These are phyloP conservation scores for Paraescarpia echinospica DNA, from an alignment of 1,140 invertebrate species.

Conservation along the genomic window DNA sequence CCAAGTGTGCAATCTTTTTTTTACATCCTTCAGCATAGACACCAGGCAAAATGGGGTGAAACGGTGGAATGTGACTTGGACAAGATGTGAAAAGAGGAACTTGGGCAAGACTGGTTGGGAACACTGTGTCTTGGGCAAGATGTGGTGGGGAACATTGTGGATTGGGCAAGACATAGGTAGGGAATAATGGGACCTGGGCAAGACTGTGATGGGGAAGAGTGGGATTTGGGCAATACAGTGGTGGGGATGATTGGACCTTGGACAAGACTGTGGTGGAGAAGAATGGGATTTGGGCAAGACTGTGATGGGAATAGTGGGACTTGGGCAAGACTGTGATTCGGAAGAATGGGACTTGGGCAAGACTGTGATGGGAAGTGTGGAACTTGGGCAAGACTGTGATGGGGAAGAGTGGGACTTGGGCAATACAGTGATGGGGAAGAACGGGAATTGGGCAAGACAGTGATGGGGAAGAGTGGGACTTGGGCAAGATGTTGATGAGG, in stretches of 20 bases:
- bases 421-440: background rate
- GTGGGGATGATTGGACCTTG: background rate
- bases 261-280: background rate
- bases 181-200: background rate
- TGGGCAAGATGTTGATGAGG: background rate
- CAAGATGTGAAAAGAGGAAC: no score
- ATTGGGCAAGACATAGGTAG: background rate
- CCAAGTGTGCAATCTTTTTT: no score
- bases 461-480: background rate
- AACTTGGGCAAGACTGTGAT: background rate
- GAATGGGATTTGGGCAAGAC: background rate
- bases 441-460: background rate
- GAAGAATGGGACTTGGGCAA: background rate
- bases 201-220: background rate
- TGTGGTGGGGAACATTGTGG: no score
- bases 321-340: background rate
- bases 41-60: no score
- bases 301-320: background rate
- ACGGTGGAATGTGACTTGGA: no score
- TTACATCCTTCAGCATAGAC: no score
- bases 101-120: no score
- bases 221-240: background rate
- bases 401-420: background rate
- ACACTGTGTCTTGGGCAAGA: background rate
- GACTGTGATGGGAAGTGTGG: background rate